Evolutionary conservation across 2,888 invertebrate genomes (phyloP), one percentile per base, ranked within the genome.

Genomic region (Drosophila mulleri): DNA sequence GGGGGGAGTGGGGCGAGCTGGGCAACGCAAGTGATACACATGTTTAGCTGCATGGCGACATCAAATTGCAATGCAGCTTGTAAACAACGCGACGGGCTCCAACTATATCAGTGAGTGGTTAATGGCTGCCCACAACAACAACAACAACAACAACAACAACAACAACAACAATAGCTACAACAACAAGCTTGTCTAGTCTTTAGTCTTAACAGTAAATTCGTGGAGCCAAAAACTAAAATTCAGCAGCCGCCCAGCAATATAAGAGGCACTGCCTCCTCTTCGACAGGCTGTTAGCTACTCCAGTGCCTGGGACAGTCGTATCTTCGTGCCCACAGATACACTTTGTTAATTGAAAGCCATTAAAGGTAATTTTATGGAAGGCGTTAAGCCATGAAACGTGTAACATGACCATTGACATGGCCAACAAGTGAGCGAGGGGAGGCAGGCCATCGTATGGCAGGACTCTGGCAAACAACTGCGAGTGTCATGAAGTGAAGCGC

Each of bases 361-460:
- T 92, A 92, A 91, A 92, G 92, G 92, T 92, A 92, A 92, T 92
- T 92, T 92, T 92, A 92, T 92, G 92, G 92, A 91, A 92, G 92
- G 92, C 92, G 92, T 92, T 92, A 92, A 92, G 91, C 92, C 91
- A 90, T 91, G 91, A 90, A 91, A 90, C 91, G 90, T 91, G 91
- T 91, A 91, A 89, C 91, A 90, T 91, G 90, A 88, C 90, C 91
- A 91, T 89, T 88, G 90, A 88, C 88, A 88, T 90, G 67, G 75
- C 67, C 80, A 67, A 45, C 76, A 71, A 65, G 26, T 26, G 16
- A 11, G 32, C 39, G 7, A 12, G 32, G 12, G 11, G 29, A 54
- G 41, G 16, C 5, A 8, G 16, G 16, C 35, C 3, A 3, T 9
- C 37, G 18, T 47, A 47, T 60, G 45, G 26, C 57, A 45, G 61